Percentiles rank a stretch among this genome's conserved stretches.
Conservation (phyloP, 2,113 vertebrate genomes). For the Centropus unirufus region DNA sequence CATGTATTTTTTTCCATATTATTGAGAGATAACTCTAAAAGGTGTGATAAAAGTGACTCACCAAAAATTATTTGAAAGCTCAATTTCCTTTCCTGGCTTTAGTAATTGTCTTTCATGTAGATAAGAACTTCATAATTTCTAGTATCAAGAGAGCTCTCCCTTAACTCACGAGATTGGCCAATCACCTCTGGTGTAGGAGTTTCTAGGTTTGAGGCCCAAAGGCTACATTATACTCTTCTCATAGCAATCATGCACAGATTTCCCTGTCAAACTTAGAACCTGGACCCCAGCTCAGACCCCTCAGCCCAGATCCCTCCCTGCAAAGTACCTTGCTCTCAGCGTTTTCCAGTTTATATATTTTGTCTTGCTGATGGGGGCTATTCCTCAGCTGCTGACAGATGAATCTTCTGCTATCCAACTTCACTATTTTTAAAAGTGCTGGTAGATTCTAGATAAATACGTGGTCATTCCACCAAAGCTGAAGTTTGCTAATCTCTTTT, state of each 20-base stretch:
- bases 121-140: neutral
- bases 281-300: neutral
- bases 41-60: neutral
- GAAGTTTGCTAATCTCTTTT: neutral
- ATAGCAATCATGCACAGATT: neutral
- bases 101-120: neutral
- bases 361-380: neutral
- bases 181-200: neutral
- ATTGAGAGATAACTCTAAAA: neutral
- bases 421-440: neutral
- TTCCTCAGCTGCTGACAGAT: neutral
- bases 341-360: neutral
- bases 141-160: neutral
- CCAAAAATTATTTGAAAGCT: neutral
- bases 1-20: neutral
- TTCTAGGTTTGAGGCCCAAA: neutral
- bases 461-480: neutral
- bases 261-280: neutral
- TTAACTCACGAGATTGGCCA: neutral
- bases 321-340: neutral
- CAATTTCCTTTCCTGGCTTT: neutral
- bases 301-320: neutral
- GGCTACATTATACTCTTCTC: neutral
- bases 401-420: neutral
- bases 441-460: neutral